phyloP scores from a whole-genome alignment of 2,797 vertebrate species.

The Caiman crocodilus region DNA sequence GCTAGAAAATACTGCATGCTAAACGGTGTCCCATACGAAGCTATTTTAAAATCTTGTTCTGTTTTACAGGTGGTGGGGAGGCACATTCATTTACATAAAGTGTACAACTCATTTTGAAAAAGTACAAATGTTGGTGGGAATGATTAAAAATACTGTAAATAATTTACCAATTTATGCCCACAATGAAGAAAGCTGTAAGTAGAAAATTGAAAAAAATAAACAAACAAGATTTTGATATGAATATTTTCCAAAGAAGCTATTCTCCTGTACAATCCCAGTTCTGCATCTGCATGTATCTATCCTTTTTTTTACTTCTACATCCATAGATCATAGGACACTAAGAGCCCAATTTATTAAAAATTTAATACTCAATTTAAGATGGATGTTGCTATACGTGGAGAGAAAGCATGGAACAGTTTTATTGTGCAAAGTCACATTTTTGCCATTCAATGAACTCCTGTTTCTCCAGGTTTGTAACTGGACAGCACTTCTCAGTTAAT shows the following conservation, averaged over 20 bases:
- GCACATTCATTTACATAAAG: conserved; percentile 57
- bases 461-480: conserved; percentile 47
- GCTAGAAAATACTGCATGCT: conserved; percentile 67
- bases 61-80: conserved; percentile 43
- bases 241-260: conserved; percentile 20
- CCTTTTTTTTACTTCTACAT: conserved; percentile 63
- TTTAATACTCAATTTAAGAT: conserved; percentile 74
- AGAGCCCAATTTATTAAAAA: conserved; percentile 76
- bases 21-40: conserved; percentile 54
- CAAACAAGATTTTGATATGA: not conserved
- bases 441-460: conserved; percentile 59
- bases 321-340: conserved; percentile 66
- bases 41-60: conserved; percentile 45
- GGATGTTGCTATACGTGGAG: conserved; percentile 52
- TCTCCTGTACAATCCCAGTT: conserved; percentile 23
- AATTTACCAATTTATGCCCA: conserved; percentile 40
- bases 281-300: conserved; percentile 25
- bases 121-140: conserved; percentile 50
- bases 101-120: conserved; percentile 62
- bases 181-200: conserved; percentile 21
- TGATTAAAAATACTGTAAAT: conserved; percentile 48
- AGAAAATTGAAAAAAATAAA: not conserved
- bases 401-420: conserved; percentile 6
- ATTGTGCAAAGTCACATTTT: conserved; percentile 58
- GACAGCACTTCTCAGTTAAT: conserved; percentile 52